Base-by-base conservation (phyloP, 2,797 vertebrate genomes). In the Cynodonichthys magdalenae region DNA sequence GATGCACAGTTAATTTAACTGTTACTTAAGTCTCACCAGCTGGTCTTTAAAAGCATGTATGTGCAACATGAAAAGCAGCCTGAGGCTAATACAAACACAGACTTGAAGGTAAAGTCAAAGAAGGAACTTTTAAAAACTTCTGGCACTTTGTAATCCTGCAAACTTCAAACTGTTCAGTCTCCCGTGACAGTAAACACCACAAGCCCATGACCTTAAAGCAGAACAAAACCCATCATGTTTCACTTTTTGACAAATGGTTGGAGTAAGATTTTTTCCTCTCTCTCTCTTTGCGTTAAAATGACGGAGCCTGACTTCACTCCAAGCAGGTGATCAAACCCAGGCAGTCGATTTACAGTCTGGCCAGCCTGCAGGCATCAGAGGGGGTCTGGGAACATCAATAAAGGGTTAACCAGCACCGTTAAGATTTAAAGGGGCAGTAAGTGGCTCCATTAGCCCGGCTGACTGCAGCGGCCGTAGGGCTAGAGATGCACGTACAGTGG, bases 341-440 rank as follows among this genome's bases (percentile, higher is more conserved):
- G 82, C 80, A 74, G 77, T 47, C 76, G 71, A 89, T 87, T 81
- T 81, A 86, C 63, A 70, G 74, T 86, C 82, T 56, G 79, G 54
- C 61, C 66, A 71, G 83, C 81, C 85, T 71, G 78, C 81, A 78
- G 83, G 82, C 83, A 74, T 81, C 83, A 62, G 59, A 86, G 74
- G 73, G 24, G 81, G 85, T 89, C 87, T 74, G 46, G 41, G 75
- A 75, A 84, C 85, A 89, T 92, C 90, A 89, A 91, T 92, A 90
- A 85, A 82, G 91, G 91, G 89, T 93, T 90, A 93, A 92, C 87
- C 86, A 90, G 86, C 79, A 81, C 89, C 56, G 84, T 89, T 89
- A 88, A 90, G 89, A 89, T 90, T 92, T 91, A 90, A 91, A 92
- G 87, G 87, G 79, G 77, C 77, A 87, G 89, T 92, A 92, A 93